Percentiles rank a stretch among this genome's conserved stretches.
phyloP scores from a whole-genome alignment of 2,797 vertebrate species.

The Pangasius macronema region DNA sequence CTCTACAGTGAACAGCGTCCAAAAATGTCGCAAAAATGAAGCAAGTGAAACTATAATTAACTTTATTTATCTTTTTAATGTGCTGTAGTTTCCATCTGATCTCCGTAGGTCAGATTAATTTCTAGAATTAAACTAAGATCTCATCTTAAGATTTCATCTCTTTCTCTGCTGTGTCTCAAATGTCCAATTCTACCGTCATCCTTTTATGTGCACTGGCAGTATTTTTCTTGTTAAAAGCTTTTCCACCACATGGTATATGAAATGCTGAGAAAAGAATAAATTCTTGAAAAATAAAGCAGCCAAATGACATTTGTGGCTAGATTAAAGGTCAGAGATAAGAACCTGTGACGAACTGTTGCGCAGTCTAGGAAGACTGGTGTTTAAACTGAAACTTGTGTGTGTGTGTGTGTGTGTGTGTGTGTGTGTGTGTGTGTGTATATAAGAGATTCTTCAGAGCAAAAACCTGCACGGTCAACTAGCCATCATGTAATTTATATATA shows the following conservation, averaged over 20 bases:
- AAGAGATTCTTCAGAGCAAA: neutral
- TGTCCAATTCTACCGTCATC: neutral
- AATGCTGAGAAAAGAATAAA: neutral
- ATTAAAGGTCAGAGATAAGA: neutral
- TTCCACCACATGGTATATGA: neutral
- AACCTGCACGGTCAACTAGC: neutral
- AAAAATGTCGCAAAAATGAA: neutral
- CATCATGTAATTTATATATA: neutral
- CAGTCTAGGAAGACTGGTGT: neutral
- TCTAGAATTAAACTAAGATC: neutral
- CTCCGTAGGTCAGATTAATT: neutral
- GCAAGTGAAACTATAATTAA: neutral
- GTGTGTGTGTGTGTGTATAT: neutral
- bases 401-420: neutral
- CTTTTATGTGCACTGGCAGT: neutral
- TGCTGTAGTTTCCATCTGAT: neutral
- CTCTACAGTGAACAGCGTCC: neutral
- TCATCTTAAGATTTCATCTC: neutral
- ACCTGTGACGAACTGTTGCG: neutral
- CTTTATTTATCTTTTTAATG: neutral
- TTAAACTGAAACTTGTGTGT: slow-evolving; percentile 1
- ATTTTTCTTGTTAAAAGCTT: neutral
- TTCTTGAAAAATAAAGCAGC: neutral
- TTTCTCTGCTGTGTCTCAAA: neutral
- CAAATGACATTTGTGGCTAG: neutral